A percentile compares a stretch with the other conserved stretches of the same genome.
Evolutionary conservation across 92 coral and sea anemone species (phyloP).

Genomic region (Siderastrea siderea): DNA sequence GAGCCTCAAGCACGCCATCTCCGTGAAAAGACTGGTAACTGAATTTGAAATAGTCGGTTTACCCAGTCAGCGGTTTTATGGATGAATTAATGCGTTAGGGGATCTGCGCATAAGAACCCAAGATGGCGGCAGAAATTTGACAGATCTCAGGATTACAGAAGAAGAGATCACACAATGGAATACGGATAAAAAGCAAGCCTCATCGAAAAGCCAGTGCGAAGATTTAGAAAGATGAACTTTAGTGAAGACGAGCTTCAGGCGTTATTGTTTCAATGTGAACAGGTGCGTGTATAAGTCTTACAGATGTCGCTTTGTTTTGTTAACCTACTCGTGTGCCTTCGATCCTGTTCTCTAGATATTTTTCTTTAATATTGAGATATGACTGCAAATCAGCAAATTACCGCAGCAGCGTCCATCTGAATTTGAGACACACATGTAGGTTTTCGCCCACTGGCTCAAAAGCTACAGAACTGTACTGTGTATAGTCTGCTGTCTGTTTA

Average conservation of each 20-base stretch:
- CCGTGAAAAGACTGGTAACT: conserved; percentile 3
- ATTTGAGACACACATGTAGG: too few relatives aligned
- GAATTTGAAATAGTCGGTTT: neutral
- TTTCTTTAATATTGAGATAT: too few relatives aligned
- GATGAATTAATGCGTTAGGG: neutral
- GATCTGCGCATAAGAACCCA: conserved; percentile 19
- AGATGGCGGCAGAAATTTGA: conserved; percentile 53
- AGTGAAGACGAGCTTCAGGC: conserved; percentile 78
- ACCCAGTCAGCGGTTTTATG: conserved; percentile 1
- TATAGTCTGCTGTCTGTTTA: too few relatives aligned
- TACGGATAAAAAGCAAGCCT: conserved; percentile 12
- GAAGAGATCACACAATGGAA: conserved; percentile 8
- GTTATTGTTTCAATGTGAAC: conserved; percentile 79
- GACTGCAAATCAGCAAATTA: too few relatives aligned
- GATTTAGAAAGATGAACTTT: conserved; percentile 55
- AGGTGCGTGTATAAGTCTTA: conserved; percentile 42
- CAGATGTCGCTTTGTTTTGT: neutral
- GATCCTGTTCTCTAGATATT: too few relatives aligned
- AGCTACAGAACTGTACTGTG: too few relatives aligned
- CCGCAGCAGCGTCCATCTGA: too few relatives aligned
- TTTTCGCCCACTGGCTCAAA: too few relatives aligned
- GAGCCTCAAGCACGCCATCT: neutral
- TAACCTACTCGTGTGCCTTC: too few relatives aligned
- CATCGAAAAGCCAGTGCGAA: neutral
- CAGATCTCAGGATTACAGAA: neutral